Percentiles rank a stretch among this genome's conserved stretches.
Evolutionary conservation across 2,113 vertebrate genomes (phyloP).

Genomic region (Silurus glanis): DNA sequence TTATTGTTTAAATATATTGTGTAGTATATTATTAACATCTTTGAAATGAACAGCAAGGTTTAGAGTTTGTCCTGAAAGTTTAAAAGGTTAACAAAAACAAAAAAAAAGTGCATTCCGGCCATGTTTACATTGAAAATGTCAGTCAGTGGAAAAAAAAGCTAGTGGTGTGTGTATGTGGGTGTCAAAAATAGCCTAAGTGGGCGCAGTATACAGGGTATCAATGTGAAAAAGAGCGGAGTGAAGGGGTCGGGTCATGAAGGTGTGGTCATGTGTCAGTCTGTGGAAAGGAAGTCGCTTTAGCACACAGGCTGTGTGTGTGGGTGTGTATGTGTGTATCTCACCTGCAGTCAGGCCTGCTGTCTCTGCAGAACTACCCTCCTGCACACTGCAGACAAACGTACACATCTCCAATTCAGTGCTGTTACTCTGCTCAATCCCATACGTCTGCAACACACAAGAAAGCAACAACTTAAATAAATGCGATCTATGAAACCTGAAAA

Average conservation of each 20-base stretch:
- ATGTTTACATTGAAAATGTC: conserved; percentile 27
- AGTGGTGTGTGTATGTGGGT: not conserved
- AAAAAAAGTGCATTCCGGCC: not conserved
- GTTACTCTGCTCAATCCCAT: conserved; percentile 73
- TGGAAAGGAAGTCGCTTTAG: conserved; percentile 25
- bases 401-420: conserved; percentile 72
- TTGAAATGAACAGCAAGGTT: no score
- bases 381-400: conserved; percentile 81
- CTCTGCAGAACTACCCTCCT: conserved; percentile 83
- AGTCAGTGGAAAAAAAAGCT: conserved; percentile 11
- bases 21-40: not conserved
- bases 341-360: conserved; percentile 84
- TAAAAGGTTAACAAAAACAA: not conserved
- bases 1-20: not conserved
- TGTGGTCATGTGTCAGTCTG: conserved; percentile 25
- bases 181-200: conserved; percentile 1
- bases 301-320: not conserved
- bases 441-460: conserved; percentile 70
- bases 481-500: not conserved
- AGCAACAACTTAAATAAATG: not conserved
- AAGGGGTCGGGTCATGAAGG: conserved; percentile 13
- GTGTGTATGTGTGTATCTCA: conserved; percentile 59
- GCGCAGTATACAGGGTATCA: not conserved
- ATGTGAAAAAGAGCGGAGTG: not conserved
- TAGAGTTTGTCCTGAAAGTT: no score